Percentiles rank a stretch among this genome's conserved stretches.
Evolutionary conservation across 2,888 invertebrate genomes (phyloP).

Genomic region (Morpho achilles): DNA sequence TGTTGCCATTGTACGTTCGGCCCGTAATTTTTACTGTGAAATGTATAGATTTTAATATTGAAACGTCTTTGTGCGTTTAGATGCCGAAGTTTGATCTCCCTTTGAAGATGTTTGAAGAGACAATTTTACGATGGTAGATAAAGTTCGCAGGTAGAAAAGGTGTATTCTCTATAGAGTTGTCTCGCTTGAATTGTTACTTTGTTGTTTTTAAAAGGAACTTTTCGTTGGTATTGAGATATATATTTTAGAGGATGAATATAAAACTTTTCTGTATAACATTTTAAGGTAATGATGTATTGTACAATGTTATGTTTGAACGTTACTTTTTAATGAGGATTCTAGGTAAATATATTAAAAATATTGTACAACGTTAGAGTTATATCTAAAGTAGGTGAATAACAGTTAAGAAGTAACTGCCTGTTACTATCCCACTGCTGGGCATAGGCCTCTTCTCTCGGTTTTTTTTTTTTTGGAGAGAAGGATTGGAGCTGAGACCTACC

Average conservation of each 20-base stretch:
- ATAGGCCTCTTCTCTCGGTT: no score
- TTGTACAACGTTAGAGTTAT: no score
- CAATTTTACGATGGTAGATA: constrained; percentile 29
- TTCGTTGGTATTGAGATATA: constrained; percentile 9
- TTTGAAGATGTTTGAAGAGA: constrained; percentile 26
- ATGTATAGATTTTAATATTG: constrained; percentile 32
- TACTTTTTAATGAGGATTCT: background rate
- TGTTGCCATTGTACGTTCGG: constrained; percentile 14
- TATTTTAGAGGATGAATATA: background rate
- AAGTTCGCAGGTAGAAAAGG: constrained; percentile 26
- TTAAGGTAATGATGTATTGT: background rate
- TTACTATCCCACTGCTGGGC: no score
- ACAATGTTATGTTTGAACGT: background rate
- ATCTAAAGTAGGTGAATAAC: no score
- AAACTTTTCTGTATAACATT: constrained; percentile 5
- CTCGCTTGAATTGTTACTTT: constrained; percentile 15
- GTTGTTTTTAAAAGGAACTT: constrained; percentile 10
- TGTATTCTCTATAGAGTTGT: constrained; percentile 24
- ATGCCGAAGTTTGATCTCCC: constrained; percentile 29
- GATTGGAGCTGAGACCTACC: no score
- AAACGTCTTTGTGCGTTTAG: constrained; percentile 30
- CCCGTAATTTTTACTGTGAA: constrained; percentile 16
- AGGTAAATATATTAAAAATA: no score
- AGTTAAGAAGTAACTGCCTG: no score
- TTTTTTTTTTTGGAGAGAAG: no score